Conservation (phyloP, 1,140 invertebrate species). For the Adelges cooleyi region DNA sequence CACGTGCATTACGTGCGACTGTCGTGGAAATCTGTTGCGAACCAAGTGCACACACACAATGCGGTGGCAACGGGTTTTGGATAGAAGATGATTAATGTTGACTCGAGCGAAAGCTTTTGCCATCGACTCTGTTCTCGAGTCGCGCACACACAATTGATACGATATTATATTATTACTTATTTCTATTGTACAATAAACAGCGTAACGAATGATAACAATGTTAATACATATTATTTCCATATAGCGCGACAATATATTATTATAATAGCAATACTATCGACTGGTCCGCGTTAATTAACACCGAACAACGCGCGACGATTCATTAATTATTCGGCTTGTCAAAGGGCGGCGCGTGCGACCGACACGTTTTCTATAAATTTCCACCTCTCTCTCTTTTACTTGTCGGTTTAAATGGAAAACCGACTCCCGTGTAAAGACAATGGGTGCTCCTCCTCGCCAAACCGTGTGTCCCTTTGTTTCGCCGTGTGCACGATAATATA, state of each 20-base stretch:
- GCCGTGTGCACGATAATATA: too few species aligned
- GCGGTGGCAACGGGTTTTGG: too few species aligned
- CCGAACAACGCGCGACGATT: neutral
- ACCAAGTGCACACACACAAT: neutral
- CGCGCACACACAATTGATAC: too few species aligned
- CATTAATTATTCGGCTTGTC: slow-evolving; percentile 22
- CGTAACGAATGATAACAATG: too few species aligned
- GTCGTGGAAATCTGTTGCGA: slow-evolving; percentile 1
- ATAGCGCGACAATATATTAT: slow-evolving; percentile 1
- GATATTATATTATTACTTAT: too few species aligned
- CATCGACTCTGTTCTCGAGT: neutral
- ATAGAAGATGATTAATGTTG: neutral
- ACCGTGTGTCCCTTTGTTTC: too few species aligned
- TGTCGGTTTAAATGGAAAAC: too few species aligned
- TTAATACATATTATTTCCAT: neutral
- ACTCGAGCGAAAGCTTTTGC: neutral
- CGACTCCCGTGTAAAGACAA: too few species aligned
- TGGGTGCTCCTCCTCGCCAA: too few species aligned
- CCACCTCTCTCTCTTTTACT: neutral
- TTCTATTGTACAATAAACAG: too few species aligned
- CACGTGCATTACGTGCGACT: neutral
- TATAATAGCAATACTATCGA: slow-evolving; percentile 5
- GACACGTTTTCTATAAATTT: slow-evolving; percentile 26
- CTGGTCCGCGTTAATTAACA: slow-evolving; percentile 20
- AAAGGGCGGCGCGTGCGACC: slow-evolving; percentile 21